These are phyloP conservation scores for Neodon shergylaensis DNA, from an alignment of 2,113 vertebrate species.

Conservation along the genomic window DNA sequence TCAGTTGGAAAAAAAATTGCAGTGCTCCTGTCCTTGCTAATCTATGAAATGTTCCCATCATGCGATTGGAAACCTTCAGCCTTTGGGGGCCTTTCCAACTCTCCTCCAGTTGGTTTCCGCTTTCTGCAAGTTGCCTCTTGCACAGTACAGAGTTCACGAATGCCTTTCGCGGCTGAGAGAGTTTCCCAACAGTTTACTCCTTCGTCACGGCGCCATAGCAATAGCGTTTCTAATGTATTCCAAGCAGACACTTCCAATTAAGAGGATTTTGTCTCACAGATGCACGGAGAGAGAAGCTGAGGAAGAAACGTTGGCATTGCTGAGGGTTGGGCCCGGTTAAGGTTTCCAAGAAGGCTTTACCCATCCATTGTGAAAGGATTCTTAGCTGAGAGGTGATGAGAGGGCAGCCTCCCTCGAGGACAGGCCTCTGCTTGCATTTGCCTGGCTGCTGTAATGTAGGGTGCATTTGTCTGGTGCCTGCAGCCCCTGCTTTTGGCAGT, in stretches of 20 bases:
- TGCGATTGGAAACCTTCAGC: background rate
- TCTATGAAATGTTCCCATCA: too few relatives aligned
- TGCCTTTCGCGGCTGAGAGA: background rate
- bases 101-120: background rate
- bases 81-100: background rate
- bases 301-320: background rate
- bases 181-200: background rate
- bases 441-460: accelerated
- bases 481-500: background rate
- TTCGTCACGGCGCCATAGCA: background rate
- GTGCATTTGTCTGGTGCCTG: background rate
- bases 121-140: constrained; percentile 18
- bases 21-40: background rate
- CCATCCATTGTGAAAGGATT: background rate
- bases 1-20: background rate
- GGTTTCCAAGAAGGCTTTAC: background rate
- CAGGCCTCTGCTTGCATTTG: background rate
- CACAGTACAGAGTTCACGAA: background rate
- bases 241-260: background rate
- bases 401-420: background rate
- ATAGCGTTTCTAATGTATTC: background rate
- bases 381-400: background rate
- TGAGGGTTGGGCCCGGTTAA: background rate
- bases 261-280: background rate
- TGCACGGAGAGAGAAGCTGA: background rate